Conservation (phyloP, 2,113 vertebrate species). For the Elephantulus edwardii region DNA sequence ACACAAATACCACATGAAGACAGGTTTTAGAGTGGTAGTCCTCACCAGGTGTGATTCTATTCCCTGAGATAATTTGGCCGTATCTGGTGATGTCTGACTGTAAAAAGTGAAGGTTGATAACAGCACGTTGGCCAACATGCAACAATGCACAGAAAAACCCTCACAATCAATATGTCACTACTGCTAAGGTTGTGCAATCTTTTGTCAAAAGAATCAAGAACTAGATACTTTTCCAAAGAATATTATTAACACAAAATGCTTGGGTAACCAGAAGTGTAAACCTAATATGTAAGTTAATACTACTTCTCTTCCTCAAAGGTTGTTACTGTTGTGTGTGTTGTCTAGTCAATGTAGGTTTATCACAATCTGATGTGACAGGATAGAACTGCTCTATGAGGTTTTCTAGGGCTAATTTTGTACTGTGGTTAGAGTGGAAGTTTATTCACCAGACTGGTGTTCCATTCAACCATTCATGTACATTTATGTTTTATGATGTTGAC, state of each 20-base stretch:
- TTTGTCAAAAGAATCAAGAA: neutral
- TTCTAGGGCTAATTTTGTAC: no score
- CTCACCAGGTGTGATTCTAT: neutral
- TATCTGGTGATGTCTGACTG: neutral
- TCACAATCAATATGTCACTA: neutral
- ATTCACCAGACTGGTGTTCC: no score
- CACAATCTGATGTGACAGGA: neutral
- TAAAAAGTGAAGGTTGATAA: neutral
- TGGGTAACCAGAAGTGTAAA: neutral
- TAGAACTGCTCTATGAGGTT: neutral
- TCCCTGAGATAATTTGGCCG: neutral
- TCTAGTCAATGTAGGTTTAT: neutral
- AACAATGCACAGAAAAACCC: neutral
- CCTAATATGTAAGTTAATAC: neutral
- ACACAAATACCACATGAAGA: neutral
- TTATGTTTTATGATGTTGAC: no score
- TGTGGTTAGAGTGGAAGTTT: no score
- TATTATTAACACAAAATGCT: slow-evolving; percentile 1
- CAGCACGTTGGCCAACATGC: neutral
- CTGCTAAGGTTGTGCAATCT: neutral
- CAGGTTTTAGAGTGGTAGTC: neutral
- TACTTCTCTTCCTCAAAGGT: neutral
- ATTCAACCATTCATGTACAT: no score
- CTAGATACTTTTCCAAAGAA: neutral
- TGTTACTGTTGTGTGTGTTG: neutral